phyloP scores from a whole-genome alignment of 2,113 vertebrate species.

The Zapus hudsonius region DNA sequence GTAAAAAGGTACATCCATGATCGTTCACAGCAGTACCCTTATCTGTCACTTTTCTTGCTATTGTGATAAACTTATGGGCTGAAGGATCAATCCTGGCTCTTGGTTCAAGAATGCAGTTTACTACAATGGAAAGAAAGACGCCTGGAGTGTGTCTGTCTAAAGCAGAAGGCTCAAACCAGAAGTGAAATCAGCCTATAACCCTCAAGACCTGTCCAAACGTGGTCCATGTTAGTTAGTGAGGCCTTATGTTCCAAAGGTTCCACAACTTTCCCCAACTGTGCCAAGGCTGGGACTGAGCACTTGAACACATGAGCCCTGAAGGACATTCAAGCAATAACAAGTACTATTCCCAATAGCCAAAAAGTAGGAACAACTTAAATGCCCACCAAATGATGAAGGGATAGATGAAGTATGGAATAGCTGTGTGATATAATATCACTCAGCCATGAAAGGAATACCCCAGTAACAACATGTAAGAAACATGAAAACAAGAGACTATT shows the following conservation, averaged over 20 bases:
- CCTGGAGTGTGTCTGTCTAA: neutral
- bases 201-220: neutral
- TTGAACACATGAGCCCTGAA: neutral
- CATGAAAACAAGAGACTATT: neutral
- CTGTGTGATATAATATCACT: fast-evolving
- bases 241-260: neutral
- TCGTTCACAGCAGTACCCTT: neutral
- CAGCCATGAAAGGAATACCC: neutral
- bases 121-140: neutral
- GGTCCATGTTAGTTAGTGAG: neutral
- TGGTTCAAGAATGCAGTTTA: neutral
- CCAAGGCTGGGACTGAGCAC: too few relatives aligned
- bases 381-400: neutral
- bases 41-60: too few relatives aligned
- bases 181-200: too few relatives aligned
- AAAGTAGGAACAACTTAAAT: neutral
- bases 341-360: neutral
- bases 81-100: too few relatives aligned
- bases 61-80: neutral
- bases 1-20: fast-evolving
- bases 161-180: too few relatives aligned
- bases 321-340: neutral
- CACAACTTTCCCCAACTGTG: neutral
- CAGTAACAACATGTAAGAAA: too few relatives aligned
- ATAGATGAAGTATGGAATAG: too few relatives aligned